Evolutionary conservation across 2,113 vertebrate species (phyloP), one percentile per base, ranked within the genome.

Genomic region (Bombycilla garrulus): DNA sequence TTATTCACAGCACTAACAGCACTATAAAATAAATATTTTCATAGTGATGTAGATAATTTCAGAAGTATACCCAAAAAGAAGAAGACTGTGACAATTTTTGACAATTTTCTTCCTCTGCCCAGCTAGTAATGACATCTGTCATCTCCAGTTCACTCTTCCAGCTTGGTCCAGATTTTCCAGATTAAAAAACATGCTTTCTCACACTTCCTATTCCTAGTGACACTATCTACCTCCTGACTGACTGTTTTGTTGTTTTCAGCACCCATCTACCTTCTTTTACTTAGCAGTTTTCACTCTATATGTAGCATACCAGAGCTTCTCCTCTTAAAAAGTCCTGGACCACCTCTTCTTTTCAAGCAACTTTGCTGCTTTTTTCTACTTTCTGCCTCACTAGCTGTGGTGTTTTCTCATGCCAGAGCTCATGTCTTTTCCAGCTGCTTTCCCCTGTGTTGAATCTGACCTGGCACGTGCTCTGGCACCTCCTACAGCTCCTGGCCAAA

Each of bases 21-120:
- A 61, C 53, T 72, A 66, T 69, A 65, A 88, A 86, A 56, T 44
- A 85, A 94, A 3, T 69, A 51, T 56, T 81, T 89, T 71, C 48
- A 57, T 50, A 81, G 23, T 61, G 11, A 23, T 6, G 20, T 18
- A 67, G 45, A 15, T 70, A 12, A 70, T 61, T 81, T 70, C 64
- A 86, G 48, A 60, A 91, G 9, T 56, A 48, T 45, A 56, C 6
- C 26, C 51, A 61, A 25, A 28, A 90, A 82, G 38, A 12, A 71
- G n/a, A 93, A 82, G 16, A 65, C 21, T 16, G n/a, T 67, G 35
- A 8, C 17, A 24, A 11, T 65, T 93, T 81, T 50, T 67, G 19
- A 47, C 25, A 81, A 60, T 74, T 84, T 89, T 62, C 21, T 54
- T 84, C 33, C 51, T 91, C 15, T 88, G 36, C 40, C 17, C 47